phyloP scores from a whole-genome alignment of 2,888 invertebrate genomes.

The Atherix ibis region DNA sequence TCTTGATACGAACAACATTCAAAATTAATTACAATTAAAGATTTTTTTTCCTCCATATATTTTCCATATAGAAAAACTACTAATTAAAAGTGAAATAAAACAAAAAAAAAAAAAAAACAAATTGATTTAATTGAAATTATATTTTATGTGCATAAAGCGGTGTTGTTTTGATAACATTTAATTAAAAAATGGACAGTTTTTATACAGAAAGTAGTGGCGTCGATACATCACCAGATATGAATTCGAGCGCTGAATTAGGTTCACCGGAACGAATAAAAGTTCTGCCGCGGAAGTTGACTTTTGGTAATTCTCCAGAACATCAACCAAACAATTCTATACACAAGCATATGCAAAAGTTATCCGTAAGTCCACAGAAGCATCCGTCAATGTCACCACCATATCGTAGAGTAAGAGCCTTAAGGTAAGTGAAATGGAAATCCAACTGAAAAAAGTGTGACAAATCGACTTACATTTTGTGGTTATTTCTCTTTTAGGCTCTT shows the following conservation, averaged over 20 bases:
- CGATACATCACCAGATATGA: constrained; percentile 16
- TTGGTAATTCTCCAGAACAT: constrained; percentile 22
- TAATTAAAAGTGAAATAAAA: too few relatives aligned
- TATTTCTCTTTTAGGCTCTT: constrained; percentile 47
- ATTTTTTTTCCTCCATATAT: too few relatives aligned
- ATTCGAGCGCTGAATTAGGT: constrained; percentile 13
- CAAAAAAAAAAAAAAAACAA: too few relatives aligned
- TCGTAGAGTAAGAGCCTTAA: constrained; percentile 41
- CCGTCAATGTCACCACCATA: constrained; percentile 37
- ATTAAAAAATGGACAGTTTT: too few relatives aligned
- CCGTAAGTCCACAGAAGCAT: constrained; percentile 10
- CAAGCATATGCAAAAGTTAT: constrained; percentile 6
- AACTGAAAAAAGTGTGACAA: background rate
- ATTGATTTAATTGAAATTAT: too few relatives aligned
- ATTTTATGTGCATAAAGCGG: too few relatives aligned
- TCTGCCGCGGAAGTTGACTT: constrained; percentile 27
- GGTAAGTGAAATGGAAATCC: constrained; percentile 26
- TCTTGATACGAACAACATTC: too few relatives aligned
- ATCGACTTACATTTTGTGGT: background rate
- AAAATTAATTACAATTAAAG: too few relatives aligned
- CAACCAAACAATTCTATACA: constrained; percentile 6
- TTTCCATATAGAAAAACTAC: too few relatives aligned
- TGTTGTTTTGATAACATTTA: too few relatives aligned
- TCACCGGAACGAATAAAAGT: constrained; percentile 12
- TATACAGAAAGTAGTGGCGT: constrained; percentile 15